Evolutionary conservation across 2,797 vertebrate species (phyloP).

Genomic region (Coregonus suidteri): DNA sequence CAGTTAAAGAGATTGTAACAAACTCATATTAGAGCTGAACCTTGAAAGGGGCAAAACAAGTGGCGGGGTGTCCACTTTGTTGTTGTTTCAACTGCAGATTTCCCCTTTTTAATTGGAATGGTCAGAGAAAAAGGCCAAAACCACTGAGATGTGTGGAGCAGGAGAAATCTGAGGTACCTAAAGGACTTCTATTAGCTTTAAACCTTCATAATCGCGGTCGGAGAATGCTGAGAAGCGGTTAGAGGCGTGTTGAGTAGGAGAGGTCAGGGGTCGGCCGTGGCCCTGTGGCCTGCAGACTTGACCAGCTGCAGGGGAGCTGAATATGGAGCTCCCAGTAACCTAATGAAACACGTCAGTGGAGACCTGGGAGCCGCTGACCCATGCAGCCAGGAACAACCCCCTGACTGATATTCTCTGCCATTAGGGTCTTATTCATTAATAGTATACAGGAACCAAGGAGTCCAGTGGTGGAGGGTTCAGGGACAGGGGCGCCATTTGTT

Average conservation of each 20-base stretch:
- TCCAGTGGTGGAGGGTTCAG: slow-evolving; percentile 29
- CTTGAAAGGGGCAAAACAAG: too few relatives aligned
- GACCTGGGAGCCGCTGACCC: slow-evolving; percentile 52
- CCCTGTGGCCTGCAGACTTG: slow-evolving; percentile 45
- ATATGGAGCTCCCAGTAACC: slow-evolving; percentile 55
- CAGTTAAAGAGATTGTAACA: too few relatives aligned
- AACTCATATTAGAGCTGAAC: too few relatives aligned
- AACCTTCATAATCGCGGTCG: neutral
- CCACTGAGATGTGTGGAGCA: too few relatives aligned
- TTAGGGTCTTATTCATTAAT: slow-evolving; percentile 63
- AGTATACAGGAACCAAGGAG: slow-evolving; percentile 49
- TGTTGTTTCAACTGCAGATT: neutral
- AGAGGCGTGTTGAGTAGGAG: slow-evolving; percentile 50
- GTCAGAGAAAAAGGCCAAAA: neutral
- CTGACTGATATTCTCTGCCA: slow-evolving; percentile 53
- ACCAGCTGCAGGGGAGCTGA: slow-evolving; percentile 55
- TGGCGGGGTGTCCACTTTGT: too few relatives aligned
- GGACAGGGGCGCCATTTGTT: slow-evolving; percentile 61
- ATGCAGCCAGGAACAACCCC: slow-evolving; percentile 47
- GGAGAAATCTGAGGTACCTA: neutral
- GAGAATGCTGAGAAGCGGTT: slow-evolving; percentile 65
- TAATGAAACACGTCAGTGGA: slow-evolving; percentile 66
- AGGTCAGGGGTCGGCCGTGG: slow-evolving; percentile 59
- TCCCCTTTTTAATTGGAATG: neutral
- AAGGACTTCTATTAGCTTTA: neutral